A percentile compares a stretch with the other conserved stretches of the same genome.
phyloP scores from a whole-genome alignment of 2,113 vertebrate species.

The Accipiter virgatus region DNA sequence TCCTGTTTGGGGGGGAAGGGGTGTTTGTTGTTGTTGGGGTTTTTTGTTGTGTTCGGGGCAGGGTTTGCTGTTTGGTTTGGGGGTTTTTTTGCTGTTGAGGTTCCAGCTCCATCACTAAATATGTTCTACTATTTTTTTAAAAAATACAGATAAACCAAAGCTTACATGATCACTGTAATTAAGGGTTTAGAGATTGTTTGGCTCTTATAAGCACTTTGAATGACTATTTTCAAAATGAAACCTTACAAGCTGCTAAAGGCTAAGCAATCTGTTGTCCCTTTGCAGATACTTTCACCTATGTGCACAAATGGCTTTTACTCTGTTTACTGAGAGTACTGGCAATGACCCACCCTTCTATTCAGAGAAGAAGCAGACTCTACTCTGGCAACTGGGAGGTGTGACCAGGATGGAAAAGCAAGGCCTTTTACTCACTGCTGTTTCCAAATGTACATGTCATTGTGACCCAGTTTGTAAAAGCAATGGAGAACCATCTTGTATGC shows the following conservation, averaged over 20 bases:
- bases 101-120: not conserved
- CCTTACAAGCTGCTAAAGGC: not conserved
- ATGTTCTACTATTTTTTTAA: not conserved
- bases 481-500: not conserved
- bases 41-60: too few species aligned
- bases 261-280: not conserved
- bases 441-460: not conserved
- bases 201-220: not conserved
- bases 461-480: not conserved
- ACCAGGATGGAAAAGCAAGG: not conserved
- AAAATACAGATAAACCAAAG: not conserved
- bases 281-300: not conserved
- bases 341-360: not conserved
- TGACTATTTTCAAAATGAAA: not conserved
- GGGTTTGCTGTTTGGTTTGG: not conserved
- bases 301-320: not conserved
- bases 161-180: not conserved
- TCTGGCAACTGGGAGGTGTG: not conserved
- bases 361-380: not conserved
- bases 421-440: not conserved
- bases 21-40: not conserved
- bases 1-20: not conserved
- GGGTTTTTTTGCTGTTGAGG: not conserved
- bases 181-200: not conserved
- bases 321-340: not conserved